Percentiles rank a stretch among this genome's conserved stretches.
Conservation (phyloP, 1,140 invertebrate species). For the Pseudomyrmex pallidus region DNA sequence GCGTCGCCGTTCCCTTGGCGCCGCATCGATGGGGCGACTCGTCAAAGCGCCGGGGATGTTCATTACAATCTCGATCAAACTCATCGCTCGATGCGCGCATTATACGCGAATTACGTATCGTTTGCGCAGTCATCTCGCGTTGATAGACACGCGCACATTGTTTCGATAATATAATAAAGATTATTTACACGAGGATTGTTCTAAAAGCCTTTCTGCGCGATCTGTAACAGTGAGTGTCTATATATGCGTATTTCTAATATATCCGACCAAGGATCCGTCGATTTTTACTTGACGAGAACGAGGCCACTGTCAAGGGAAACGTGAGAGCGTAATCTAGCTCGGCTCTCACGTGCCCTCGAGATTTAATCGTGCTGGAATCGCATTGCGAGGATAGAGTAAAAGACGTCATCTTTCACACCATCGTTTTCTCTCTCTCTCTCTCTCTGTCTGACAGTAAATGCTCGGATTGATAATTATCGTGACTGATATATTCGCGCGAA, state of each 20-base stretch:
- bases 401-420: constrained; percentile 10
- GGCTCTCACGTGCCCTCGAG: constrained; percentile 15
- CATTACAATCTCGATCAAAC: constrained; percentile 16
- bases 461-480: constrained; percentile 48
- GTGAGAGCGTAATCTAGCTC: constrained; percentile 26
- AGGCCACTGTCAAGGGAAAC: constrained; percentile 33
- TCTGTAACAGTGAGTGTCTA: too few relatives aligned
- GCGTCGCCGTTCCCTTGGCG: constrained; percentile 33
- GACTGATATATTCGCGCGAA: constrained; percentile 49
- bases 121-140: constrained; percentile 7
- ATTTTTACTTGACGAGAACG: constrained; percentile 8
- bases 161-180: too few relatives aligned
- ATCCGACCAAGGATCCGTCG: not conserved
- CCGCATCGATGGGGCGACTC: constrained; percentile 31
- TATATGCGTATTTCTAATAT: too few relatives aligned
- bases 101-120: not conserved
- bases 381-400: not conserved
- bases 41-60: constrained; percentile 48
- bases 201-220: not conserved
- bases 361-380: constrained; percentile 15
- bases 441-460: constrained; percentile 15
- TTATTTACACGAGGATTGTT: too few relatives aligned
- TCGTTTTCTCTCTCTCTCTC: not conserved
- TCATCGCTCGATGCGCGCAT: not conserved
- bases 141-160: not conserved